Percentiles rank a stretch among this genome's conserved stretches.
Conservation (phyloP, 2,113 vertebrate species). For the Grammatotria lemairii region DNA sequence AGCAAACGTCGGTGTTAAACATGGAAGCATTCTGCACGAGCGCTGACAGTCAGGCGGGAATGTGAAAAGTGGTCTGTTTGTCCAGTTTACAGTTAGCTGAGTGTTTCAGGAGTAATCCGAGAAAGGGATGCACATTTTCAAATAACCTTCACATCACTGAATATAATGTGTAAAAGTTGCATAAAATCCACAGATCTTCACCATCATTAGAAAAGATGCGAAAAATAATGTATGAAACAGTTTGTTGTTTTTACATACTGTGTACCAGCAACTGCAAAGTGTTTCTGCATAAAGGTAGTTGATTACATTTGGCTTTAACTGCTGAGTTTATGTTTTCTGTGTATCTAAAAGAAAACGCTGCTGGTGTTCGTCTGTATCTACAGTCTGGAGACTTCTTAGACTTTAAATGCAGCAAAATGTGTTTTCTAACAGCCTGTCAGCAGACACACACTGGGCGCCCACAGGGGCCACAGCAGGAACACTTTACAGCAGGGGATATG, state of each 20-base stretch:
- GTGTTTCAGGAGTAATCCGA: neutral
- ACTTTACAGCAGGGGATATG: neutral
- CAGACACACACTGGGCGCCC: slow-evolving; percentile 10
- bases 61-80: slow-evolving; percentile 43
- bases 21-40: neutral
- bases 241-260: neutral
- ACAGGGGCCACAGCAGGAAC: slow-evolving; percentile 30
- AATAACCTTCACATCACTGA: neutral
- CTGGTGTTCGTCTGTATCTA: neutral
- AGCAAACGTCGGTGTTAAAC: neutral
- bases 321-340: neutral
- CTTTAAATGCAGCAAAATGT: neutral
- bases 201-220: neutral
- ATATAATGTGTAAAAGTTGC: neutral
- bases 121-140: neutral
- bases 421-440: neutral
- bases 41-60: slow-evolving; percentile 38
- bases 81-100: slow-evolving; percentile 11
- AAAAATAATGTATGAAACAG: neutral
- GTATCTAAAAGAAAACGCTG: neutral
- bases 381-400: neutral
- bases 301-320: neutral
- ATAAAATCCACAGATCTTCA: neutral
- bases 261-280: neutral
- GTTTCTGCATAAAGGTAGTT: neutral